Base-by-base conservation (phyloP, 23 tunicate species). In the Phallusia fumigata region DNA sequence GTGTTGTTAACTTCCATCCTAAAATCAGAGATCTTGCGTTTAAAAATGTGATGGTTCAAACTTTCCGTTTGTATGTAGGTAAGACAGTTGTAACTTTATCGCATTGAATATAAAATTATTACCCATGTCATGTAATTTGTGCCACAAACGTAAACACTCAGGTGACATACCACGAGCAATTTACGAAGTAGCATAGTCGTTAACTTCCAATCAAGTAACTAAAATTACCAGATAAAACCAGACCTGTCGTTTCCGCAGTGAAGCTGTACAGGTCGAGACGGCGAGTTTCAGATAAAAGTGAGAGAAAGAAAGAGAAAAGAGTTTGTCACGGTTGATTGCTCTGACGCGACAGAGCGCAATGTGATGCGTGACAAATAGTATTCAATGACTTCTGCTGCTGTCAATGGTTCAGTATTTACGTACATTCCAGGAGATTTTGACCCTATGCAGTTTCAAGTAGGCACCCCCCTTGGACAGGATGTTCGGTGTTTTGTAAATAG, bases 181-280 rank as follows among this genome's bases (percentile, higher is more conserved):
- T 22, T 58, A 58, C 28, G 69, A 6, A 11, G 69, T 58, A 58
- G 3, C 69, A 58, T 16, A 22, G 28, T 24, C 69, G 1, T 58
- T 58, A 21, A 22, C 69, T 58, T 24, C 69, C 69, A 58, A 58
- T 58, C 69, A 58, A 58, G 28, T 58, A 6, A 16, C 69, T 58
- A 24, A 58, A 58, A 58, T 58, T 58, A 24, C 28, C 11, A 8
- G 16, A 58, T 6, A 58, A 58, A 40, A 13, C 69, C 16, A 58
- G 69, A 58, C 69, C 69, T 58, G 69, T 58, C 69, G 69, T 58
- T 58, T 58, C 69, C 69, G 69, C 69, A 58, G 3, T 24, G 26
- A 22, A 24, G 28, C 28, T 16, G 28, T 21, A 22, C 69, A 58
- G 69, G 69, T 58, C 69, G 69, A 8, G 69, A 58, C 69, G 69